Percentiles rank a stretch among this genome's conserved stretches.
Evolutionary conservation across 2,797 vertebrate species (phyloP).

Genomic region (Oceanodroma leucorhoa): DNA sequence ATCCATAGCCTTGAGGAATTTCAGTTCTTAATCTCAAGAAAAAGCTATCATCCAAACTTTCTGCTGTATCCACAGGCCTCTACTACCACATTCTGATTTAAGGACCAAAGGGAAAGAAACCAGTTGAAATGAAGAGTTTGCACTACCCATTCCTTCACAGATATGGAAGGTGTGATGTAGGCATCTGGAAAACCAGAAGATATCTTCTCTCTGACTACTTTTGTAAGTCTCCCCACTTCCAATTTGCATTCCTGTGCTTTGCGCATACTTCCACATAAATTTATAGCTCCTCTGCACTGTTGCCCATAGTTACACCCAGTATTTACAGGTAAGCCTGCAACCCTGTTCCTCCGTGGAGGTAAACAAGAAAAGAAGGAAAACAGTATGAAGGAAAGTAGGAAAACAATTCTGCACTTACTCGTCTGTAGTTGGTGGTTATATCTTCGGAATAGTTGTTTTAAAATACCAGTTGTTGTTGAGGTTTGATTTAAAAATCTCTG

Average conservation of each 20-base stretch:
- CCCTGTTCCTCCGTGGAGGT: not conserved
- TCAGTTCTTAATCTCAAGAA: not conserved
- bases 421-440: not conserved
- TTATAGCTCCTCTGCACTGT: not conserved
- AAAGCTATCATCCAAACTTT: not conserved
- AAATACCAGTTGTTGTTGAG: constrained; percentile 37
- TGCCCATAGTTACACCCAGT: not conserved
- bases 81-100: constrained; percentile 63
- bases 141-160: constrained; percentile 28
- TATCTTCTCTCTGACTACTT: not conserved
- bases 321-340: not conserved
- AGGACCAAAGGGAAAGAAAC: constrained; percentile 50
- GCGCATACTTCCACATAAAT: not conserved
- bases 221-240: not conserved
- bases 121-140: constrained; percentile 50
- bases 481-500: constrained; percentile 69
- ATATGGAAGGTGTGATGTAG: not conserved
- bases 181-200: not conserved
- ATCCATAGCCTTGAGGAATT: not conserved
- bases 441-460: constrained; percentile 22
- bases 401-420: constrained; percentile 24
- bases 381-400: not conserved
- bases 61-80: constrained; percentile 48
- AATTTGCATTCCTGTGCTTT: not conserved
- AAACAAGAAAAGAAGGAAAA: not conserved